Evolutionary conservation across 1,140 invertebrate genomes (phyloP).

Genomic region (Nixonia krombeini): DNA sequence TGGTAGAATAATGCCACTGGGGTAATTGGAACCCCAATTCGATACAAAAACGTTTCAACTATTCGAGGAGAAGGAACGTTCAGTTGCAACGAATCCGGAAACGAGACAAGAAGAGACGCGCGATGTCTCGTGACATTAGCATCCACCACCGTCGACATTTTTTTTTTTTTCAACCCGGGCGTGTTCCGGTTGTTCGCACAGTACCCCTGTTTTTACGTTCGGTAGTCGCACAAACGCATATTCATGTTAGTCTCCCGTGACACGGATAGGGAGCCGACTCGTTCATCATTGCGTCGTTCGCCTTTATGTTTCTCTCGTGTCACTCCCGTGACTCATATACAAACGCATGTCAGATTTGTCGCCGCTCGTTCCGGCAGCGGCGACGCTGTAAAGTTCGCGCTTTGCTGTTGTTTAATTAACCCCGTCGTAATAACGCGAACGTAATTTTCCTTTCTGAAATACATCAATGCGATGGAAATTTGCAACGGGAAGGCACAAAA

Average conservation of each 20-base stretch:
- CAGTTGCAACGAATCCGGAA: too few species aligned
- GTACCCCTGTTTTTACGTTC: constrained; percentile 26
- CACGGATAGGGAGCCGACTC: constrained; percentile 6
- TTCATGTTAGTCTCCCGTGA: constrained; percentile 15
- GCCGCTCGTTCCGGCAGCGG: constrained; percentile 14
- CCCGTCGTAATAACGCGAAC: not conserved
- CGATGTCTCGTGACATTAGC: too few species aligned
- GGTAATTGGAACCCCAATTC: too few species aligned
- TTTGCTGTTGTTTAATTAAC: constrained; percentile 25
- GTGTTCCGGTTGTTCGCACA: constrained; percentile 24
- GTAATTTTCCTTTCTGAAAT: too few species aligned
- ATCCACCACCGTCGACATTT: too few species aligned
- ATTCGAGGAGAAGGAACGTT: too few species aligned
- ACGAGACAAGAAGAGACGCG: too few species aligned
- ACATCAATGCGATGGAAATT: too few species aligned
- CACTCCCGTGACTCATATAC: constrained; percentile 9
- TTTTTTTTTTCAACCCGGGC: constrained; percentile 17
- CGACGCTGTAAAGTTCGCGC: constrained; percentile 19
- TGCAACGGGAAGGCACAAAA: too few species aligned
- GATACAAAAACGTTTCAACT: too few species aligned
- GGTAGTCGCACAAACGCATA: constrained; percentile 8
- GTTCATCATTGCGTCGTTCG: constrained; percentile 9
- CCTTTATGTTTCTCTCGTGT: constrained; percentile 22
- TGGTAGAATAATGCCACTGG: too few species aligned
- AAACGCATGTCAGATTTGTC: constrained; percentile 26